phyloP scores from a whole-genome alignment of 2,888 invertebrate species.

The Heliconius sara region DNA sequence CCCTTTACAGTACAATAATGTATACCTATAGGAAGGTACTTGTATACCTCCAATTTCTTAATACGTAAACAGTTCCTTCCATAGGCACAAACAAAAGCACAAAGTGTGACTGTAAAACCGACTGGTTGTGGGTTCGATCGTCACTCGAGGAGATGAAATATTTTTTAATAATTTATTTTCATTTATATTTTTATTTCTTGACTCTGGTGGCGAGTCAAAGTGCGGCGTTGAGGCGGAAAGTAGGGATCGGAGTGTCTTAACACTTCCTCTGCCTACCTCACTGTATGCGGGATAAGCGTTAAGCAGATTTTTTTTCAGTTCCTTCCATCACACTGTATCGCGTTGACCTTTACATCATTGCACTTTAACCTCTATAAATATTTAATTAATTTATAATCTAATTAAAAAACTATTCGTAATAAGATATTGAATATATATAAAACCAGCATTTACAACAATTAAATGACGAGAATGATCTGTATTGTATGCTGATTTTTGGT shows the following conservation, averaged over 20 bases:
- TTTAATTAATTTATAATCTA: not conserved
- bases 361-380: constrained; percentile 7
- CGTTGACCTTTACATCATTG: not conserved
- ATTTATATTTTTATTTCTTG: too few relatives aligned
- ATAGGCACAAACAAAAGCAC: not conserved
- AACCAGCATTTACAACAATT: not conserved
- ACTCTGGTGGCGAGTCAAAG: too few relatives aligned
- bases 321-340: constrained; percentile 57
- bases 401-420: not conserved
- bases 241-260: too few relatives aligned
- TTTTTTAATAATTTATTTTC: too few relatives aligned
- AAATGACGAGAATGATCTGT: not conserved
- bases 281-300: too few relatives aligned
- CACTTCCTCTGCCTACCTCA: too few relatives aligned
- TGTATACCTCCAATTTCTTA: constrained; percentile 51
- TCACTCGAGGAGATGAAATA: too few relatives aligned
- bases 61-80: constrained; percentile 57
- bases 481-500: too few relatives aligned
- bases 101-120: too few relatives aligned
- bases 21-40: constrained; percentile 46
- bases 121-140: too few relatives aligned
- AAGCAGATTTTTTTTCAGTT: constrained; percentile 18
- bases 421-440: not conserved
- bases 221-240: too few relatives aligned
- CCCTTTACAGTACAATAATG: constrained; percentile 50